Conservation (phyloP, 2,113 vertebrate genomes). For the Catharus minimus region DNA sequence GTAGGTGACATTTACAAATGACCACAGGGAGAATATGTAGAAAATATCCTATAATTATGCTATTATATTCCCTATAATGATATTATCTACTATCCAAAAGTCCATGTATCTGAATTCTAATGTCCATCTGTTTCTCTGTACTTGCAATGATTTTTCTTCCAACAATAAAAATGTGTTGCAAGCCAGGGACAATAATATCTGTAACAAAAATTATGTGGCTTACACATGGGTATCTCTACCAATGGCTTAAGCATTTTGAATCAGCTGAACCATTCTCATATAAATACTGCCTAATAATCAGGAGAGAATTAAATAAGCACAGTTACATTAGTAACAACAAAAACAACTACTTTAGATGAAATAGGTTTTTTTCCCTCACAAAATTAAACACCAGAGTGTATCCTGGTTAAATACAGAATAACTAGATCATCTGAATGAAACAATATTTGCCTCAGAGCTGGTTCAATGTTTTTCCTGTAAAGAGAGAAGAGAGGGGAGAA, state of each 20-base stretch:
- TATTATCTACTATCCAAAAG: background rate
- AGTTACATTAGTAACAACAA: background rate
- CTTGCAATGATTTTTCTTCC: background rate
- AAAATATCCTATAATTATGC: background rate
- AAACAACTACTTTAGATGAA: background rate
- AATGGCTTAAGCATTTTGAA: background rate
- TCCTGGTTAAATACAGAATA: background rate
- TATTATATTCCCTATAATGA: background rate
- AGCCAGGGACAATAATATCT: background rate
- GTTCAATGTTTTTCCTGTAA: constrained; percentile 13
- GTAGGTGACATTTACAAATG: background rate
- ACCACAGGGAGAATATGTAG: background rate
- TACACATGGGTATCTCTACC: background rate
- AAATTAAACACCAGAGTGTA: background rate
- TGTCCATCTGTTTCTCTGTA: background rate
- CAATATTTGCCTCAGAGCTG: background rate
- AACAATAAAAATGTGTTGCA: background rate
- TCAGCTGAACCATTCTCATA: background rate
- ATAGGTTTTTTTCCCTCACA: rapidly evolving
- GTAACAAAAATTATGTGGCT: background rate
- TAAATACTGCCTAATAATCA: background rate
- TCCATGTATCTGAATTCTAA: background rate
- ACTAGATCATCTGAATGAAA: background rate
- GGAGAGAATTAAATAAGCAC: background rate
- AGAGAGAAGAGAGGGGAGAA: background rate